A percentile compares a stretch with the other conserved stretches of the same genome.
phyloP scores from a whole-genome alignment of 2,797 vertebrate species.

The Coreius guichenoti region DNA sequence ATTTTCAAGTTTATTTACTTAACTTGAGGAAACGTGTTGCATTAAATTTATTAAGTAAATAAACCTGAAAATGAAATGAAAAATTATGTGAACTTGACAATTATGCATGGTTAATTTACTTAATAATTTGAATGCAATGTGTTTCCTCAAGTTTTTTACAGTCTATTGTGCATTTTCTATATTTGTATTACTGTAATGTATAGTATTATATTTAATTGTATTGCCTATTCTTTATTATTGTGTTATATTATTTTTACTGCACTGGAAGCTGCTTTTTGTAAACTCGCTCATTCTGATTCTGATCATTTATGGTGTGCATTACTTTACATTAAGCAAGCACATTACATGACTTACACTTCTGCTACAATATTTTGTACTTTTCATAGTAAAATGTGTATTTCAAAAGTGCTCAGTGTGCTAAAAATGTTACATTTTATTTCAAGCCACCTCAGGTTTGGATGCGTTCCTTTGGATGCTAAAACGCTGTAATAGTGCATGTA shows the following conservation, averaged over 20 bases:
- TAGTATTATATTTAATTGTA: background rate
- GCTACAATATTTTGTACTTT: background rate
- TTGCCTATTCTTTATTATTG: background rate
- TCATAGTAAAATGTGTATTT: background rate
- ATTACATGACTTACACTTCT: background rate
- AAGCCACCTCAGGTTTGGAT: background rate
- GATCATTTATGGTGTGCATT: background rate
- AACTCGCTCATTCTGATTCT: background rate
- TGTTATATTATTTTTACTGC: background rate
- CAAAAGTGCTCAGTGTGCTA: background rate
- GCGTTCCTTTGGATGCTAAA: too few relatives aligned
- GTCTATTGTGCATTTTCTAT: too few relatives aligned
- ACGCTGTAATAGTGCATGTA: background rate
- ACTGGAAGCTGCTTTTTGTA: background rate
- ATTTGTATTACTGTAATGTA: too few relatives aligned
- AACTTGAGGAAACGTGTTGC: too few relatives aligned
- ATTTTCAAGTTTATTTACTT: too few relatives aligned
- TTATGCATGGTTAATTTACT: too few relatives aligned
- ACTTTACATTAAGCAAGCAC: background rate
- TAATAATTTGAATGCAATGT: too few relatives aligned
- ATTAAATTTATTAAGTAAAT: too few relatives aligned
- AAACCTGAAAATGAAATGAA: too few relatives aligned
- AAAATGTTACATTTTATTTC: background rate
- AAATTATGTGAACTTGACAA: too few relatives aligned
- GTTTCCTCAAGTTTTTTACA: too few relatives aligned